Conservation (phyloP, 2,888 invertebrate species). For the Pharmacophagus antenor region DNA sequence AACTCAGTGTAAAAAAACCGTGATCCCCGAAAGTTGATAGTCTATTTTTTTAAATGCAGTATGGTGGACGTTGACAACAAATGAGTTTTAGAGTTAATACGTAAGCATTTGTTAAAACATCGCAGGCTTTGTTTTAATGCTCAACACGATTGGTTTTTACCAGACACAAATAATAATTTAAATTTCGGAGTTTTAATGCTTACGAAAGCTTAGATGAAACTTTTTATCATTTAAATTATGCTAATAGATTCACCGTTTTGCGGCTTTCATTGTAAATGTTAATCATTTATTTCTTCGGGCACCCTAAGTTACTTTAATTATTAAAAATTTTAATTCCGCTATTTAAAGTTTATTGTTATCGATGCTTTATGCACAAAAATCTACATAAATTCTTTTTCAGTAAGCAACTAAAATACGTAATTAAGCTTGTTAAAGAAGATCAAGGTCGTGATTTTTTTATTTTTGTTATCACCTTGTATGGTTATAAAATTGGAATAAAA, state of each 20-base stretch:
- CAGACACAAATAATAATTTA: not conserved
- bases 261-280: constrained; percentile 20
- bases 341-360: not conserved
- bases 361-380: not conserved
- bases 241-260: constrained; percentile 18
- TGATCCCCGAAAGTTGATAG: no score
- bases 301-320: not conserved
- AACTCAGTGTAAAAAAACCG: no score
- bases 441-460: no score
- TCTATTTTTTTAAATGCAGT: no score
- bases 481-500: no score
- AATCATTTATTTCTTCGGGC: constrained; percentile 9
- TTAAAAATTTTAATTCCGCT: not conserved
- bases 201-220: not conserved
- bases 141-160: not conserved
- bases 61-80: no score
- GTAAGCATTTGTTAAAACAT: not conserved
- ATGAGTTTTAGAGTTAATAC: not conserved
- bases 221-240: constrained; percentile 14
- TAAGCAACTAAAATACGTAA: no score
- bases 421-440: no score
- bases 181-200: not conserved
- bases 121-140: not conserved
- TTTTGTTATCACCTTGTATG: no score
- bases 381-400: no score